Base-by-base conservation (phyloP, 1,140 invertebrate genomes). In the Drosophila varians region DNA sequence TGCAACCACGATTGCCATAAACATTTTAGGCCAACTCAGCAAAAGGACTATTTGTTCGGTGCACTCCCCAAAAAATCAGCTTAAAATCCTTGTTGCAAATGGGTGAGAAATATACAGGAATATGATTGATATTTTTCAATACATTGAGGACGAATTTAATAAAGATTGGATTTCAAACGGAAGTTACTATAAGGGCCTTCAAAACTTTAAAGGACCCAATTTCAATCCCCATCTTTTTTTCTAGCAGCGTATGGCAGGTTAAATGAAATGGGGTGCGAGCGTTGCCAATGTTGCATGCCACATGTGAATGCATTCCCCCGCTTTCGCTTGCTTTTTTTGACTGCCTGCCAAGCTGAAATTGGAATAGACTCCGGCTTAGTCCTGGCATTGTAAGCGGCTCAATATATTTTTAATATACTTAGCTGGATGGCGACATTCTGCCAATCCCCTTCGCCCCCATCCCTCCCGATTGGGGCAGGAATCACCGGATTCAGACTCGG, bases 381-480 rank as follows among this genome's bases (percentile, higher is more conserved):
- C 54, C 77, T 86, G 74, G 71, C 74, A 74, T 84, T 86, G 76
- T 87, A 84, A 86, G 82, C 76, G 76, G 82, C 80, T 84, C 80
- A 84, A 84, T 84, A 84, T 87, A 84, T 87, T 84, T 86, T 84
- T 84, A 86, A 84, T 84, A 84, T 80, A 84, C 82, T 84, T 84
- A 80, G 76, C 47, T 71, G 60, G 49, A 55, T 80, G 80, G 76
- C 80, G 78, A 55, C 77, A 82, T 55, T 53, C 40, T 58, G 49
- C 14, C 14, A 26, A 49, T 12, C n/a, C 4, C 43, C 40, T 58
- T 43, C 12, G n/a, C 34, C 53, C n/a, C n/a, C n/a, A n/a, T n/a
- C n/a, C 25, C n/a, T 3, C 9, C 2, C 12, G 16, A 7, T 16
- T 5, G 12, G 38, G 38, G 14, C 16, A 8, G 38, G 19, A 40